Conservation (phyloP, 2,113 vertebrate species). For the Pterocles gutturalis region DNA sequence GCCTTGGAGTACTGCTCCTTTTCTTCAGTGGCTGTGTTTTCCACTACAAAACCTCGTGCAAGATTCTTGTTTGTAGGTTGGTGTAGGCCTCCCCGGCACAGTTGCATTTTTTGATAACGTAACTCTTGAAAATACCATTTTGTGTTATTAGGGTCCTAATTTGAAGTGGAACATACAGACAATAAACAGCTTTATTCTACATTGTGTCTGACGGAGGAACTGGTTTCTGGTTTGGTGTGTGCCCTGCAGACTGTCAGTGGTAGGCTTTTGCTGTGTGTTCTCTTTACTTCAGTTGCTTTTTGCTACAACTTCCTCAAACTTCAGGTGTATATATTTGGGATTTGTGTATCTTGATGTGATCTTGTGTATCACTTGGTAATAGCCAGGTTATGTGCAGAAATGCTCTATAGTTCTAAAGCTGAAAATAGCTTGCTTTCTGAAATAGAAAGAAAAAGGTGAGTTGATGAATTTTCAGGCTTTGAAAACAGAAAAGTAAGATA, state of each 20-base stretch:
- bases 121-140: not conserved
- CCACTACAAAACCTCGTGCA: not conserved
- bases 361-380: not conserved
- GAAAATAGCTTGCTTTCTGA: not conserved
- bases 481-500: not conserved
- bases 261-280: not conserved
- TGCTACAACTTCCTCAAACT: not conserved
- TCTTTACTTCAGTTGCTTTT: not conserved
- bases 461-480: not conserved
- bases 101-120: not conserved
- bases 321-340: rapidly evolving
- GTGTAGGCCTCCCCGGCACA: not conserved
- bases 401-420: not conserved
- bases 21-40: not conserved
- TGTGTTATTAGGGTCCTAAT: not conserved
- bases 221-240: not conserved
- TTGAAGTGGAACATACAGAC: not conserved
- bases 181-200: not conserved
- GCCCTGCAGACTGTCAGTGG: not conserved
- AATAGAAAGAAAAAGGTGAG: not conserved
- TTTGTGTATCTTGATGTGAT: not conserved
- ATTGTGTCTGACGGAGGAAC: not conserved
- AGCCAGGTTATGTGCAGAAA: not conserved
- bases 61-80: not conserved
- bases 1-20: not conserved